Percentiles rank a stretch among this genome's conserved stretches.
Evolutionary conservation across 2,797 vertebrate species (phyloP).

Genomic region (Phrynocephalus forsythii): DNA sequence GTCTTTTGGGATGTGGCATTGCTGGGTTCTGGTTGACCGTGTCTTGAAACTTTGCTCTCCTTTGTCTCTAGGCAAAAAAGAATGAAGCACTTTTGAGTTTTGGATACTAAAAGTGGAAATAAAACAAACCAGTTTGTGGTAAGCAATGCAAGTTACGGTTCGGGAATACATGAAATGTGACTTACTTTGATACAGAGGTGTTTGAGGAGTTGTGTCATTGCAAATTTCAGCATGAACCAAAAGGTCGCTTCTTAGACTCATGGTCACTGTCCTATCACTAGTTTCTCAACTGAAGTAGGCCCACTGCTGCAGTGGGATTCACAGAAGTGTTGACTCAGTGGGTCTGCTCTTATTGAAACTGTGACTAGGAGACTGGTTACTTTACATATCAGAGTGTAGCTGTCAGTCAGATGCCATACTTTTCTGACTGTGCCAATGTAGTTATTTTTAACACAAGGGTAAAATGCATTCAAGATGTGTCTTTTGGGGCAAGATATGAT

Average conservation of each 20-base stretch:
- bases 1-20: no score
- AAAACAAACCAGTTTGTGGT: neutral
- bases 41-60: neutral
- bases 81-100: neutral
- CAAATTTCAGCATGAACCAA: neutral
- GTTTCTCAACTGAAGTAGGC: no score
- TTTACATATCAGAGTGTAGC: neutral
- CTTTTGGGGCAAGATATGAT: neutral
- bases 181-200: no score
- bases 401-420: neutral
- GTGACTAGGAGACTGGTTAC: no score
- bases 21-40: no score
- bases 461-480: neutral
- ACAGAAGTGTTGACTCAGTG: no score
- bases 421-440: neutral
- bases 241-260: neutral
- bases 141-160: neutral
- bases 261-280: neutral
- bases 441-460: neutral
- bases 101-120: neutral
- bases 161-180: no score
- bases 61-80: no score
- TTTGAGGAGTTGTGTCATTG: neutral
- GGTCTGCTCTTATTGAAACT: no score
- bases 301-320: no score